Percentiles rank a stretch among this genome's conserved stretches.
Conservation (phyloP, 1,140 invertebrate genomes). For the Calliphora vicina region DNA sequence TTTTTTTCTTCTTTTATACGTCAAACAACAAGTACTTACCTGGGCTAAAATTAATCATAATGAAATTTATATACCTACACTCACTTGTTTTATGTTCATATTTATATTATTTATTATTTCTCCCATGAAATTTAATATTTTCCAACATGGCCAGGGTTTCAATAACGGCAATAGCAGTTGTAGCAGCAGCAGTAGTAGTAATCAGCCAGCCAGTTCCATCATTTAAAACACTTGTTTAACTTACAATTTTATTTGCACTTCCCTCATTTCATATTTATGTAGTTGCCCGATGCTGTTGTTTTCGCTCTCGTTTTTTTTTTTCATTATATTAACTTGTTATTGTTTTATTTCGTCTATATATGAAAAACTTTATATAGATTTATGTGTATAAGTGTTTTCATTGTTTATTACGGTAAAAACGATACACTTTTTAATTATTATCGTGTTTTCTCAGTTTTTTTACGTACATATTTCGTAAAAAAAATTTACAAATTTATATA, state of each 20-base stretch:
- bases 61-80: background rate
- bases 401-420: background rate
- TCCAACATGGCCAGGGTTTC: constrained; percentile 19
- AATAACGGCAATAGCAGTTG: background rate
- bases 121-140: constrained; percentile 20
- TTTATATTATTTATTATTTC: background rate
- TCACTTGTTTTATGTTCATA: background rate
- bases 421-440: constrained; percentile 8
- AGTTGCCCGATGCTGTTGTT: too few relatives aligned
- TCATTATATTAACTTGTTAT: background rate
- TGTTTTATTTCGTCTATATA: too few relatives aligned
- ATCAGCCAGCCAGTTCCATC: background rate
- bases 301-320: too few relatives aligned
- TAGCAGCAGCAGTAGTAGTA: background rate
- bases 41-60: background rate
- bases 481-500: background rate
- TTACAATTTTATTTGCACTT: background rate
- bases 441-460: background rate
- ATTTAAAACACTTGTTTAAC: background rate
- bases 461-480: background rate
- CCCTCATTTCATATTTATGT: background rate
- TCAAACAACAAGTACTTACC: too few relatives aligned
- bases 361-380: too few relatives aligned
- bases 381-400: too few relatives aligned
- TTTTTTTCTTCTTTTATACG: background rate